Conservation (phyloP, 2,797 vertebrate genomes). For the Spheniscus humboldti region DNA sequence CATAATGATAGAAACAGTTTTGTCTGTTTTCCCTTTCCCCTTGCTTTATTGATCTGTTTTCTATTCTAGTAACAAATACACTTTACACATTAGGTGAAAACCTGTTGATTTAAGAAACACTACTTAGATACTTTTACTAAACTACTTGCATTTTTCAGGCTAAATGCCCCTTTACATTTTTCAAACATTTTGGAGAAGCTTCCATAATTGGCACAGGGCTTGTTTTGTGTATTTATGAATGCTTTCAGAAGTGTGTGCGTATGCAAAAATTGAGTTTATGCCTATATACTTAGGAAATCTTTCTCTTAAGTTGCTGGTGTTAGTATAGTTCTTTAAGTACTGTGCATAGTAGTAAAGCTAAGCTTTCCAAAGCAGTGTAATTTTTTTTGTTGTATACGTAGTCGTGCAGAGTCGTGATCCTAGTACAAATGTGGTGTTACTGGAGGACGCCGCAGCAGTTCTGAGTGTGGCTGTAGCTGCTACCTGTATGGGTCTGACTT, state of each 20-base stretch:
- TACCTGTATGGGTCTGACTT: conserved; percentile 95
- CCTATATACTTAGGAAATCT: not conserved
- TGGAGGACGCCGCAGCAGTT: conserved; percentile 96
- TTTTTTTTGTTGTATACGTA: conserved; percentile 45
- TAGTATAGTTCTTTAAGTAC: not conserved
- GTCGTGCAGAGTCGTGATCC: conserved; percentile 96
- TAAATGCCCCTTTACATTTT: not conserved
- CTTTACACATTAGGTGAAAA: not conserved
- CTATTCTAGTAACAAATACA: not conserved
- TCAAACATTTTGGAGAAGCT: not conserved
- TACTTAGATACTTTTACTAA: not conserved
- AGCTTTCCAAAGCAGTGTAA: not conserved
- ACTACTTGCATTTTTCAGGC: not conserved
- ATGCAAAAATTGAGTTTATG: not conserved
- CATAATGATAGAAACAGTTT: not conserved
- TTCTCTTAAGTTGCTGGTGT: not conserved
- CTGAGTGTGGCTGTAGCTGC: conserved; percentile 89
- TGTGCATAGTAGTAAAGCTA: not conserved
- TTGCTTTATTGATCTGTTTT: not conserved
- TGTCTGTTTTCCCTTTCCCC: not conserved
- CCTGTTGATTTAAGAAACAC: not conserved
- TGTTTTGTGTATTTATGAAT: not conserved
- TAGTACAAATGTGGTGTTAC: conserved; percentile 94
- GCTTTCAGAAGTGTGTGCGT: not conserved
- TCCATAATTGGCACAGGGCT: not conserved